Base-by-base conservation (phyloP, 2,797 vertebrate genomes). In the Garrulus glandarius region DNA sequence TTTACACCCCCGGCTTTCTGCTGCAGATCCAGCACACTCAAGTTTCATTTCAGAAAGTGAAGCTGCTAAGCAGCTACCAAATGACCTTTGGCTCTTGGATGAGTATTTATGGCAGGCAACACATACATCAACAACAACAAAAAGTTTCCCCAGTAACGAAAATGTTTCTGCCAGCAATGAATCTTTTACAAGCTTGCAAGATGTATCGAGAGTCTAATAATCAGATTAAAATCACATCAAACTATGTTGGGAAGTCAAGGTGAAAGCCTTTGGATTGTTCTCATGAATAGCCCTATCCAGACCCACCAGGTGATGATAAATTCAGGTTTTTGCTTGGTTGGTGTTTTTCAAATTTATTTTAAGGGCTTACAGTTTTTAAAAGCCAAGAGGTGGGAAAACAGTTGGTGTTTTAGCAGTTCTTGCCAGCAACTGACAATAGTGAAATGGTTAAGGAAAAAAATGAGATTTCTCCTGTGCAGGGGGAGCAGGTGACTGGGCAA, bases 161-260 rank as follows among this genome's bases (percentile, higher is more conserved):
- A 94, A 90, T 93, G 84, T 95, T 95, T 96, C 93, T 92, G 97
- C 97, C 89, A 93, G 92, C 95, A 90, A 55, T 74, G 95, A 92
- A 93, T 96, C 93, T 95, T 96, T 96, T 98, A 97, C 96, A 97
- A 97, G 95, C 94, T 94, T 95, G 89, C 93, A 96, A 93, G 89
- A 97, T 97, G 94, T 97, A 96, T 91, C 5, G 8, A 52, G 91
- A 91, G 81, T 84, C 56, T 96, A 95, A 96, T 97, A 97, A 98
- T 97, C 95, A 96, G 92, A 97, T 97, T 98, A 97, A 95, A 97
- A 96, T 85, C 86, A 78, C 91, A 97, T 97, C 95, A 97, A 89
- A 94, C 89, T 85, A 36, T 86, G 92, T 82, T 82, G 87, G 74
- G 53, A 87, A 96, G 92, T 93, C 94, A 96, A 93, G 96, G 97